Conservation (phyloP, 2,113 vertebrate species). For the Elgaria multicarinata region DNA sequence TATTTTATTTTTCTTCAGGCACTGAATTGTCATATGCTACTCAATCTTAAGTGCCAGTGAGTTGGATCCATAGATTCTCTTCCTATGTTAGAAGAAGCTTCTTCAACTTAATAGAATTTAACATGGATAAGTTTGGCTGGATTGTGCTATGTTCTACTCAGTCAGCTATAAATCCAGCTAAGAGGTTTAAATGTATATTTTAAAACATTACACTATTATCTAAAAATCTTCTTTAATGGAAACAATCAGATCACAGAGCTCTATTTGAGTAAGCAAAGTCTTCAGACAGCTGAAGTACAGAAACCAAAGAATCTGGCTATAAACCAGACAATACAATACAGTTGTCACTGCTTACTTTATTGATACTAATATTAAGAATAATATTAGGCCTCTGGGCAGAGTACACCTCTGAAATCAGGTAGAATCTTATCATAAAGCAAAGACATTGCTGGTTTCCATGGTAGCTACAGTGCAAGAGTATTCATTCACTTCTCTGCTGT, state of each 20-base stretch:
- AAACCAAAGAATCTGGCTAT: not conserved
- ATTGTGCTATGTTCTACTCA: not conserved
- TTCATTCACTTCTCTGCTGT: conserved; percentile 65
- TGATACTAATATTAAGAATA: conserved; percentile 24
- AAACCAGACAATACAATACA: conserved; percentile 28
- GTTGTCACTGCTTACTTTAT: rapidly evolving
- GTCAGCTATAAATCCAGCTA: conserved; percentile 6
- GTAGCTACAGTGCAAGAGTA: conserved; percentile 58
- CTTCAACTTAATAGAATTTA: not conserved
- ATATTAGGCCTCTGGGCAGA: conserved; percentile 40
- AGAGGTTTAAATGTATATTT: not conserved
- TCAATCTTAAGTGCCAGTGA: not conserved
- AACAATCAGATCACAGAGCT: conserved; percentile 1
- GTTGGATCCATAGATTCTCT: not conserved
- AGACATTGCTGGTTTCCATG: conserved; percentile 64
- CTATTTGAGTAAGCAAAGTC: not conserved
- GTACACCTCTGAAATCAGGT: conserved; percentile 46
- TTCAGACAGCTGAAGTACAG: not conserved
- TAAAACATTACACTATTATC: not conserved
- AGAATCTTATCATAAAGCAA: conserved; percentile 64
- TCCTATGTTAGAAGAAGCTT: not conserved
- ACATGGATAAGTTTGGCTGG: not conserved
- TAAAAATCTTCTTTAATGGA: not conserved
- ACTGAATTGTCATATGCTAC: not conserved
- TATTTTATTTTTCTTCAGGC: not conserved